Conservation (phyloP, 2,888 invertebrate genomes). For the Athalia circularis region DNA sequence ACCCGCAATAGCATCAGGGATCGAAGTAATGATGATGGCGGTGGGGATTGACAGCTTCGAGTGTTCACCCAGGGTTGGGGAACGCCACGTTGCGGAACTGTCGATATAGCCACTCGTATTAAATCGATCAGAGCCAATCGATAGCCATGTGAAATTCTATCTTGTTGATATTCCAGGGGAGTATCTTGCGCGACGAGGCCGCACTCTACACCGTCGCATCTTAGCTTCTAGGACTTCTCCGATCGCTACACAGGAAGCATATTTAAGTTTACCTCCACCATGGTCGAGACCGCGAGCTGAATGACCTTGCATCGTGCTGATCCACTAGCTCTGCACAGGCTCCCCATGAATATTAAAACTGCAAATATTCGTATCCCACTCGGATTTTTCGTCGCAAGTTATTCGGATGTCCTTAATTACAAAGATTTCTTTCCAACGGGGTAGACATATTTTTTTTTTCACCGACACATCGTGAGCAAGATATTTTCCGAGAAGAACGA, state of each 20-base stretch:
- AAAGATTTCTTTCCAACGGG: too few species aligned
- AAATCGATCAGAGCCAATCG: conserved; percentile 55
- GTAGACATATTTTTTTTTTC: too few species aligned
- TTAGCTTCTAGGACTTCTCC: conserved; percentile 25
- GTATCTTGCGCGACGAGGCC: not conserved
- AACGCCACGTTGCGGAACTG: conserved; percentile 54
- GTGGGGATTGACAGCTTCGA: conserved; percentile 22
- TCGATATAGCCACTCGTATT: conserved; percentile 46
- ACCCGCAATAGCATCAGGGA: not conserved
- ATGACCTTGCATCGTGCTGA: conserved; percentile 27
- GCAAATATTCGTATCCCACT: not conserved
- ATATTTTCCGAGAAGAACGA: not conserved
- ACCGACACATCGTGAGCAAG: not conserved
- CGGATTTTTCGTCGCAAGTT: too few species aligned
- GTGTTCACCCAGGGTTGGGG: conserved; percentile 53
- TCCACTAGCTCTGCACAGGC: not conserved
- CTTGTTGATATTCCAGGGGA: conserved; percentile 53
- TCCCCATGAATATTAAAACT: not conserved
- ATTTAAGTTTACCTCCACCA: conserved; percentile 3
- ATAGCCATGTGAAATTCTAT: conserved; percentile 49
- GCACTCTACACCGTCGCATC: too few species aligned
- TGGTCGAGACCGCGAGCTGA: not conserved
- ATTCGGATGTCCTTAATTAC: too few species aligned
- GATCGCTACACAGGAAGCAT: conserved; percentile 15
- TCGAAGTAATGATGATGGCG: conserved; percentile 18